A percentile compares a stretch with the other conserved stretches of the same genome.
Evolutionary conservation across 2,888 invertebrate species (phyloP).

Genomic region (Hyles lineata): DNA sequence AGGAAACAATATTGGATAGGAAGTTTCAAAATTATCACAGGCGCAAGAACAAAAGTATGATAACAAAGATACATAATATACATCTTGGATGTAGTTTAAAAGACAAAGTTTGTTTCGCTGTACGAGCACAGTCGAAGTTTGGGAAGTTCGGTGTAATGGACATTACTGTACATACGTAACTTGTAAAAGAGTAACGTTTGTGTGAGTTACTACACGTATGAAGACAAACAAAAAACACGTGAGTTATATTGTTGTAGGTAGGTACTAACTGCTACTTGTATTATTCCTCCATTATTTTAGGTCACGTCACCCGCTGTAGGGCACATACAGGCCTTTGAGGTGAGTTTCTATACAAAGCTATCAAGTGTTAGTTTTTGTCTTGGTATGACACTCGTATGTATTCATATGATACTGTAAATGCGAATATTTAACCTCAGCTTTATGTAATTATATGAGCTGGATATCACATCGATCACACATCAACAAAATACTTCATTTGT

Average conservation of each 20-base stretch:
- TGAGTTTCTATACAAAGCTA: background rate
- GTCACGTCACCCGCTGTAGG: background rate
- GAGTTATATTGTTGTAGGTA: background rate
- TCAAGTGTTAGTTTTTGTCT: background rate
- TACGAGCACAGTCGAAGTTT: slow-evolving; percentile 35
- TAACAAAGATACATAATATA: slow-evolving; percentile 7
- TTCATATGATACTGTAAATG: no score
- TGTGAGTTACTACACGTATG: background rate
- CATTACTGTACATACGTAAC: background rate
- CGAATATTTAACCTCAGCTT: no score
- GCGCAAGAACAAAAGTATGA: slow-evolving; percentile 2
- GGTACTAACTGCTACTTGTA: background rate
- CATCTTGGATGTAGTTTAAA: slow-evolving; percentile 28
- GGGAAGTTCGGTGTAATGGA: slow-evolving; percentile 30
- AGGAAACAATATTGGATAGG: slow-evolving; percentile 16
- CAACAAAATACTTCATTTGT: no score
- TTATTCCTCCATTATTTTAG: background rate
- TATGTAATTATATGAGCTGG: no score
- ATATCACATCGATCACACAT: no score
- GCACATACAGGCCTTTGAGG: background rate
- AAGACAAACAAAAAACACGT: background rate
- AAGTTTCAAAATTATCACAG: slow-evolving; percentile 7
- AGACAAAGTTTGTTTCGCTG: slow-evolving; percentile 40
- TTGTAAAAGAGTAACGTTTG: background rate
- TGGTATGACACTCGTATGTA: background rate